These are phyloP conservation scores for Trypoxylus dichotomus DNA, from an alignment of 1,140 invertebrate genomes.

Conservation along the genomic window DNA sequence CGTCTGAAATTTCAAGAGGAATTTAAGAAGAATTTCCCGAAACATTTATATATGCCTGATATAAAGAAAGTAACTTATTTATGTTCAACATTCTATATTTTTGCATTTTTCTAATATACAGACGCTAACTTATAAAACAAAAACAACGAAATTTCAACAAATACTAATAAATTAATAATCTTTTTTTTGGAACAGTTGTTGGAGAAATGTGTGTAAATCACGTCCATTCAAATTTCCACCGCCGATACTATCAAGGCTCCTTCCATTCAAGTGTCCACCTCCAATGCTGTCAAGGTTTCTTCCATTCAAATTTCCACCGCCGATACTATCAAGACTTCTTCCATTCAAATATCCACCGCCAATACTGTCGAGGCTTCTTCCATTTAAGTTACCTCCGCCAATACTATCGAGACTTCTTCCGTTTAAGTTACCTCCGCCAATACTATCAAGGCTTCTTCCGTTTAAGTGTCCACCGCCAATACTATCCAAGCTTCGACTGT, in stretches of 20 bases:
- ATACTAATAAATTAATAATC: not conserved
- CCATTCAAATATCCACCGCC: slow-evolving; percentile 27
- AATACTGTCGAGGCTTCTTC: slow-evolving; percentile 32
- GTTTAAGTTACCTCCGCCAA: slow-evolving; percentile 32
- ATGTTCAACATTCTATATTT: not conserved
- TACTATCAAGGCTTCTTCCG: slow-evolving; percentile 31
- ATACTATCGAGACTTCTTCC: slow-evolving; percentile 33
- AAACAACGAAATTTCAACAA: not conserved
- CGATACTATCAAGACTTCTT: slow-evolving; percentile 29
- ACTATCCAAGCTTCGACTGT: slow-evolving; percentile 30
- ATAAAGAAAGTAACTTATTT: not conserved
- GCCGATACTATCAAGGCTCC: slow-evolving; percentile 18
- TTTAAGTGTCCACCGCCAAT: slow-evolving; percentile 35
- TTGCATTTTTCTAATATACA: slow-evolving; percentile 3
- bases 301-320: slow-evolving; percentile 30
- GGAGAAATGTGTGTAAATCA: slow-evolving; percentile 8
- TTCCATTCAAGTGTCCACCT: not conserved
- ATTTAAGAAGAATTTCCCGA: not conserved
- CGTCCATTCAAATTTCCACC: slow-evolving; percentile 21
- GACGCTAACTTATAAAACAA: not conserved
- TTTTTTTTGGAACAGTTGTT: slow-evolving; percentile 7
- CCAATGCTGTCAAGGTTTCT: slow-evolving; percentile 30
- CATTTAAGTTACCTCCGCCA: slow-evolving; percentile 33
- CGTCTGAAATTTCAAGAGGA: slow-evolving; percentile 2
- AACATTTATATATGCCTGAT: not conserved